Base-by-base conservation (phyloP, 2,797 vertebrate species). In the Spondyliosoma cantharus region DNA sequence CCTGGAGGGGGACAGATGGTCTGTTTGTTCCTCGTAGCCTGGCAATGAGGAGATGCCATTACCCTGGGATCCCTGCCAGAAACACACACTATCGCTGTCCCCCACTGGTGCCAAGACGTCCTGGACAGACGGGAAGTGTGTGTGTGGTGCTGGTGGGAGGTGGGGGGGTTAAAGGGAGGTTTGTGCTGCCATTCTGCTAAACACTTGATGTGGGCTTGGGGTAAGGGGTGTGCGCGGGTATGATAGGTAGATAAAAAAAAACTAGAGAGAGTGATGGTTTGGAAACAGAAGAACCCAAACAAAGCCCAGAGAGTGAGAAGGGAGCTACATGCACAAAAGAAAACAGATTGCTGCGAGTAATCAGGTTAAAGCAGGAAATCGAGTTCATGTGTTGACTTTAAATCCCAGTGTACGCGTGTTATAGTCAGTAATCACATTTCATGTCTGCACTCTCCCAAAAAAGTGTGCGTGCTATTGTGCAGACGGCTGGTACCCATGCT, bases 1-100 rank as follows among this genome's bases (percentile, higher is more conserved):
- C 80, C 89, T 48, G 82, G 83, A 84, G 89, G 50, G 74, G 74
- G 74, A 87, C 93, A 94, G 93, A 94, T 94, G 93, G 93, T 86
- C 63, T 15, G 88, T 90, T 93, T 91, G 90, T 92, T 92, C 89
- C 89, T 84, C 25, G n/a, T 52, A 73, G 81, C 77, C 86, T 90
- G 90, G 89, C 87, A 90, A 27, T 68, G 86, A 90, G 87, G 77
- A 92, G 88, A 89, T 89, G 92, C 91, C 89, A 91, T 92, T 93
- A 93, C 87, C 87, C 90, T 49, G 87, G 88, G 91, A 93, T 59
- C 80, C 16, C 78, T 81, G 92, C 92, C 93, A 94, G 68, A 74
- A 71, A 81, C 85, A 81, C 85, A 71, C 82, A 75, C 75, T 74
- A 56, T 73, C 73, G 29, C 80, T 68, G 72, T 61, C 85, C 81